Conservation (phyloP, 2,888 invertebrate genomes). For the Agrilus mali region DNA sequence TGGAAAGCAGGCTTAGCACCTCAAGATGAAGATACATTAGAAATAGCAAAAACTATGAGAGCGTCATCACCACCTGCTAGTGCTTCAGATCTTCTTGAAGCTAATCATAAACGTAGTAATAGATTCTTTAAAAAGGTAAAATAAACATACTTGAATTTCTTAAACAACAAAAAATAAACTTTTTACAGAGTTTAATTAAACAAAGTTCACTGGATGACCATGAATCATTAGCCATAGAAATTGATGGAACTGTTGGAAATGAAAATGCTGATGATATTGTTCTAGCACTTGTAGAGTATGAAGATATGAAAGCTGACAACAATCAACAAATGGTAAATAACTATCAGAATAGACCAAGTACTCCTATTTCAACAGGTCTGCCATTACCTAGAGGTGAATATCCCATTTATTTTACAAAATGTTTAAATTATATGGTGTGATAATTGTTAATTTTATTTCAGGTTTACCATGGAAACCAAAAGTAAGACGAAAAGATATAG, state of each 20-base stretch:
- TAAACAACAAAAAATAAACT: conserved; percentile 9
- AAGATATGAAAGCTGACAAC: conserved; percentile 35
- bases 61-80: conserved; percentile 91
- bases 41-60: conserved; percentile 87
- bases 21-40: conserved; percentile 83
- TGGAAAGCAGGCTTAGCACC: conserved; percentile 58
- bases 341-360: conserved; percentile 24
- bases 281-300: conserved; percentile 38
- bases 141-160: conserved; percentile 18
- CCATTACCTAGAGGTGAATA: conserved; percentile 15
- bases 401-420: background rate
- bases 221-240: conserved; percentile 58
- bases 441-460: conserved; percentile 2
- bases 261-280: conserved; percentile 46
- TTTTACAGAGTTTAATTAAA: conserved; percentile 63
- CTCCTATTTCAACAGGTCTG: conserved; percentile 25
- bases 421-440: background rate
- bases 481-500: conserved; percentile 87
- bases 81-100: conserved; percentile 78
- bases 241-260: conserved; percentile 48
- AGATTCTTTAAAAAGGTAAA: conserved; percentile 54
- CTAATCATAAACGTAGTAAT: conserved; percentile 62
- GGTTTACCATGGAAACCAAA: conserved; percentile 94
- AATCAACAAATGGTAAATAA: conserved; percentile 24
- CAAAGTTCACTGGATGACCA: conserved; percentile 84